Evolutionary conservation across 2,113 vertebrate species (phyloP), one percentile per base, ranked within the genome.

Genomic region (Hippocampus zosterae): DNA sequence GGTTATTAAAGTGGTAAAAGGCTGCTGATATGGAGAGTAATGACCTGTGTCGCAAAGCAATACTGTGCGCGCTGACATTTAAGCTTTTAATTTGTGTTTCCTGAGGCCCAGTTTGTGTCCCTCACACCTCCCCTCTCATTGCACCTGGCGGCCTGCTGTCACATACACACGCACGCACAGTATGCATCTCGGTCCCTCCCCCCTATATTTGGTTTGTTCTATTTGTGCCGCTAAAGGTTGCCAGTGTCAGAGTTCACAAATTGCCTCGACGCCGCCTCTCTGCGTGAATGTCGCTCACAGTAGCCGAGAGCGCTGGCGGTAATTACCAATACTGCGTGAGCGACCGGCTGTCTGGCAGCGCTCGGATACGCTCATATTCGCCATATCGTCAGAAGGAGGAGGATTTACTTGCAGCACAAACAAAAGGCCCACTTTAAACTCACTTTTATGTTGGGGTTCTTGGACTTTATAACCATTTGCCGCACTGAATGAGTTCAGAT

Each of bases 41-140:
- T 98, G 96, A 96, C 95, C 96, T 96, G 96, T 97, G 93, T 96
- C 96, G 92, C 92, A 93, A 93, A 92, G 95, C 96, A 96, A 96
- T 96, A 89, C 88, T 90, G 96, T 95, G 95, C 95, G 94, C 95
- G 89, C 85, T 98, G 96, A 98, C 96, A 98, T 98, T 98, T 98
- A 94, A 96, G 94, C 95, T 93, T 95, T 93, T 98, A 98, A 98
- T 98, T 98, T 98, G 96, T 96, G 95, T 92, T 93, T 88, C 89
- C 90, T 76, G 73, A 71, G 81, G 83, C 78, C 80, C 70, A 76
- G 64, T 76, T 71, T 72, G 80, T 75, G 78, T 70, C 71, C 74
- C 77, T 68, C 81, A 65, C 76, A 33, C 82, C 82, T 74, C 84
- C 80, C 79, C 85, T 77, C 73, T 83, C 74, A 71, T 78, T 69